Evolutionary conservation across 1,140 invertebrate species (phyloP).

Genomic region (Pararge aegeria): DNA sequence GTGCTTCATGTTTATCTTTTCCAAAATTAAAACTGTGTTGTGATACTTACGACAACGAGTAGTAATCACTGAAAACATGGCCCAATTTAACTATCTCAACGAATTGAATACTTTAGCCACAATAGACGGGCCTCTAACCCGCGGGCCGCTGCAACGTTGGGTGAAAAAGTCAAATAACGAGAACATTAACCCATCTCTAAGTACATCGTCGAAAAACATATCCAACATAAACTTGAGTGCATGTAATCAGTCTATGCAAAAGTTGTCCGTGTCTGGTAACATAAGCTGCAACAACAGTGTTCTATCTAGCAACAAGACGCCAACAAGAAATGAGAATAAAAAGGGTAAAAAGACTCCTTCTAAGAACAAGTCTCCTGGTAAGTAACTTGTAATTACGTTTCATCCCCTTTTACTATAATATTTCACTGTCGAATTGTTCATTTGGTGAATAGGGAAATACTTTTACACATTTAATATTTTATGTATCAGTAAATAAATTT

Average conservation of each 20-base stretch:
- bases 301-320: constrained; percentile 58
- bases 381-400: constrained; percentile 26
- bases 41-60: background rate
- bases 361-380: constrained; percentile 84
- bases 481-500: too few relatives aligned
- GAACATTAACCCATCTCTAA: constrained; percentile 61
- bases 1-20: constrained; percentile 2
- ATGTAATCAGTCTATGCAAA: constrained; percentile 80
- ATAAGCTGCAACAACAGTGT: constrained; percentile 76
- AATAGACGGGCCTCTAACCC: constrained; percentile 88
- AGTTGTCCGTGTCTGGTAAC: constrained; percentile 80
- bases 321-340: constrained; percentile 72
- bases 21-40: background rate
- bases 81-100: constrained; percentile 88
- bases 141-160: constrained; percentile 89
- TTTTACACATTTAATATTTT: too few relatives aligned
- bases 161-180: constrained; percentile 83
- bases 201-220: constrained; percentile 62
- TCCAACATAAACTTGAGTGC: constrained; percentile 72
- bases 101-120: constrained; percentile 87
- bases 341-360: constrained; percentile 84
- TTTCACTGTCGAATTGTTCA: too few relatives aligned
- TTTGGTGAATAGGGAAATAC: too few relatives aligned
- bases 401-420: too few relatives aligned
- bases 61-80: constrained; percentile 77